Evolutionary conservation across 1,140 invertebrate species (phyloP).

Genomic region (Drosophila busckii): DNA sequence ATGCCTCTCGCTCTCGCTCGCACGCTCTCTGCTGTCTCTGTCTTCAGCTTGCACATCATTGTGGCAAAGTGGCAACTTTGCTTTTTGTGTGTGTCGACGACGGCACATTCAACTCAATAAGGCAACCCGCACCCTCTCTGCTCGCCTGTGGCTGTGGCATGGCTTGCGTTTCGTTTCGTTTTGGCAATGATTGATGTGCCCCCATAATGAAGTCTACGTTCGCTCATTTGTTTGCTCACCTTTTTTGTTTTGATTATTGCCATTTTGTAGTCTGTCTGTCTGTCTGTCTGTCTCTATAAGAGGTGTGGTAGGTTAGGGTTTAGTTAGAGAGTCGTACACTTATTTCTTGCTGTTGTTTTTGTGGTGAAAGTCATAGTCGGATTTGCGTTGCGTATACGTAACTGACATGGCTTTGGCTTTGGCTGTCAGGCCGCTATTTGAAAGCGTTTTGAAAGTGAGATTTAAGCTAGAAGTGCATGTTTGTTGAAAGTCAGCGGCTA

Average conservation of each 20-base stretch:
- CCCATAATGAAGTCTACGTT: constrained; percentile 62
- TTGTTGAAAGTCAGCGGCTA: constrained; percentile 30
- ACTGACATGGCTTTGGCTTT: no score
- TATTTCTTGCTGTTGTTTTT: neutral
- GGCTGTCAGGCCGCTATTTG: no score
- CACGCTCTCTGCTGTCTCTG: constrained; percentile 5
- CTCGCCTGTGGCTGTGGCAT: neutral
- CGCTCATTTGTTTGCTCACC: constrained; percentile 56
- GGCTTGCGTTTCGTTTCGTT: constrained; percentile 35
- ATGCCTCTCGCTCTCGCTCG: constrained; percentile 1
- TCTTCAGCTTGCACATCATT: constrained; percentile 12
- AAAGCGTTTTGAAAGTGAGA: no score
- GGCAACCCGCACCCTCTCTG: neutral
- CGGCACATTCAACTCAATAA: constrained; percentile 57
- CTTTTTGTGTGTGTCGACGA: constrained; percentile 22
- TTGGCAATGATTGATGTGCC: constrained; percentile 68
- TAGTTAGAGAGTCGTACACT: constrained; percentile 15
- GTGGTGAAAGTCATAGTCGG: constrained; percentile 45
- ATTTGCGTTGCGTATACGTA: constrained; percentile 17
- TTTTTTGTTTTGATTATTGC: constrained; percentile 70
- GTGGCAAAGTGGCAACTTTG: constrained; percentile 42
- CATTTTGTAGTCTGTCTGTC: constrained; percentile 52
- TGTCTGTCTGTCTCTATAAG: constrained; percentile 35
- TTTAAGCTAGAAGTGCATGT: no score
- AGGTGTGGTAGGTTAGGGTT: constrained; percentile 72